Percentiles rank a stretch among this genome's conserved stretches.
These are phyloP conservation scores for Coracopsis vasa DNA, from an alignment of 2,113 vertebrate genomes.

Conservation along the genomic window DNA sequence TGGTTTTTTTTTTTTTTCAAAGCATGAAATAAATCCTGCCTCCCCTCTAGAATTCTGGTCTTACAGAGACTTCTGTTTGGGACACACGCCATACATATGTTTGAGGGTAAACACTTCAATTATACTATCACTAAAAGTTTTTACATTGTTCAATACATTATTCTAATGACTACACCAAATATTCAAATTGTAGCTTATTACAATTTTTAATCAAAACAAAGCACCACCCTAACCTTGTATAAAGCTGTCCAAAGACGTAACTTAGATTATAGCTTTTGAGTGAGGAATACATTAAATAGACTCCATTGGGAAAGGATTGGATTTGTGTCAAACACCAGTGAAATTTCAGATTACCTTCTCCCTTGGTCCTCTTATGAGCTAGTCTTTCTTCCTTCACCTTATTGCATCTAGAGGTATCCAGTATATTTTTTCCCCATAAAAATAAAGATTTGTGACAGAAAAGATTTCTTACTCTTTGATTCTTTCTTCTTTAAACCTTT, in stretches of 20 bases:
- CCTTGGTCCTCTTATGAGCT: not conserved
- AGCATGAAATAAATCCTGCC: not conserved
- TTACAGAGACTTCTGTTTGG: not conserved
- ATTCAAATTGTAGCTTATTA: not conserved
- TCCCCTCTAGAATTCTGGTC: not conserved
- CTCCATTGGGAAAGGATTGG: not conserved
- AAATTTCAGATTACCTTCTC: not conserved
- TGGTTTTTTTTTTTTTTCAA: not conserved
- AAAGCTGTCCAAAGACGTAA: not conserved
- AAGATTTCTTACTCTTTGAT: not conserved
- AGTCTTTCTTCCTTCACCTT: not conserved
- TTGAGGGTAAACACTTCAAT: not conserved
- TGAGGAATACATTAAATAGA: not conserved
- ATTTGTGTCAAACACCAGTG: not conserved
- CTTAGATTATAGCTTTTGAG: not conserved
- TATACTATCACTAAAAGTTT: not conserved
- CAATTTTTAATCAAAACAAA: not conserved
- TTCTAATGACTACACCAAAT: not conserved
- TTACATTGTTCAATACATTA: not conserved
- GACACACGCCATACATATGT: not conserved
- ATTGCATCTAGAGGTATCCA: not conserved
- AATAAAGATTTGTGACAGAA: too few relatives aligned
- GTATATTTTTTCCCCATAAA: not conserved
- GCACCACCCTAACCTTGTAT: not conserved
- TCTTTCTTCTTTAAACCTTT: not conserved